These are phyloP conservation scores for Agelaius tricolor DNA, from an alignment of 2,113 vertebrate genomes.

Conservation along the genomic window DNA sequence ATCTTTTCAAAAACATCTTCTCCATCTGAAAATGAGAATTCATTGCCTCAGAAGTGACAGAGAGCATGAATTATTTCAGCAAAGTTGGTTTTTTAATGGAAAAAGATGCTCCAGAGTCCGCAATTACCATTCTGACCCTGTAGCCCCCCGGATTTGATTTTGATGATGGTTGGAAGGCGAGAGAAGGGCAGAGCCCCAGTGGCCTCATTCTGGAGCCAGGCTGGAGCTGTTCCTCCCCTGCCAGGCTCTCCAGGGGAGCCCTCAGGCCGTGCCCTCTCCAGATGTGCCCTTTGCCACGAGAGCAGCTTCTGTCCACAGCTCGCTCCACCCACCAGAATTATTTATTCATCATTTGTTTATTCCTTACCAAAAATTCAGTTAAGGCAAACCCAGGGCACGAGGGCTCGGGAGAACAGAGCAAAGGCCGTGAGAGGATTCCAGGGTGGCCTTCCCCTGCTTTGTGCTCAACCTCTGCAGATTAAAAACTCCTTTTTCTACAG, in stretches of 20 bases:
- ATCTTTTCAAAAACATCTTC: not conserved
- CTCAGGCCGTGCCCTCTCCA: not conserved
- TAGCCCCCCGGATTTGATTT: not conserved
- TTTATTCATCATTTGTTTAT: not conserved
- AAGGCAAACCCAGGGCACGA: not conserved
- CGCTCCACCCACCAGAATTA: too few relatives aligned
- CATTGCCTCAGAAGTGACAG: not conserved
- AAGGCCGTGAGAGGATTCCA: not conserved
- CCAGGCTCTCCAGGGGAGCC: not conserved
- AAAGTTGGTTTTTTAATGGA: not conserved
- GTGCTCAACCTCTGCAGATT: not conserved
- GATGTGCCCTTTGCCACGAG: fast-evolving
- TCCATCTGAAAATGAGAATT: not conserved
- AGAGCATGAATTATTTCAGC: not conserved
- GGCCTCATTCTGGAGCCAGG: not conserved
- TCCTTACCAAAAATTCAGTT: not conserved
- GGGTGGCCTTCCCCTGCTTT: not conserved
- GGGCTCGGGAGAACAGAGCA: not conserved
- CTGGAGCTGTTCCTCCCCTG: not conserved
- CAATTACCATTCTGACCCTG: not conserved
- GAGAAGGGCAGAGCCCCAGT: not conserved
- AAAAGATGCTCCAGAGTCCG: not conserved
- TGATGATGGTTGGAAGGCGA: not conserved
- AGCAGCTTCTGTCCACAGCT: not conserved
- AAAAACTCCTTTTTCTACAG: not conserved